Conservation (phyloP, 1,140 invertebrate genomes). For the Batillaria attramentaria region DNA sequence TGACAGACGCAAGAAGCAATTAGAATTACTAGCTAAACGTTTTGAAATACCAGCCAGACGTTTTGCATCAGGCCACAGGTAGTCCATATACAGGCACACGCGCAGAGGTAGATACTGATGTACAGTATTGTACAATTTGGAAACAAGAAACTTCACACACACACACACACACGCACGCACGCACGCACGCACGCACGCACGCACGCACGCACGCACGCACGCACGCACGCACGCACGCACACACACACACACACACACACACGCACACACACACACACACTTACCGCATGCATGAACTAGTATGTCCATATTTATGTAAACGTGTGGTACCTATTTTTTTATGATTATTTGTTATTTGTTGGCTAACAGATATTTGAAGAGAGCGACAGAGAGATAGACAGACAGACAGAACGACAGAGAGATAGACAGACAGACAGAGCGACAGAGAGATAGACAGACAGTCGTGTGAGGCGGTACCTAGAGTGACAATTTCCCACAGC, state of each 20-base stretch:
- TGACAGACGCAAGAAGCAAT: not conserved
- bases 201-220: too few species aligned
- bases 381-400: not conserved
- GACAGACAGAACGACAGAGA: not conserved
- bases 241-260: not conserved
- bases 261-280: too few species aligned
- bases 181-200: too few species aligned
- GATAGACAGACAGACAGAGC: not conserved
- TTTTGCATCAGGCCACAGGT: not conserved
- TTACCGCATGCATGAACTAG: too few species aligned
- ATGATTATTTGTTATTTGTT: too few species aligned
- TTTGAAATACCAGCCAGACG: not conserved
- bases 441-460: not conserved
- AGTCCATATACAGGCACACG: not conserved
- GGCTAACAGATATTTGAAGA: too few species aligned
- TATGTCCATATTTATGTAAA: too few species aligned
- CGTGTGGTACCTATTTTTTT: too few species aligned
- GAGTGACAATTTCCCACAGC: slow-evolving; percentile 68
- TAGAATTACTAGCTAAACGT: not conserved
- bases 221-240: not conserved
- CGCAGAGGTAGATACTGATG: not conserved
- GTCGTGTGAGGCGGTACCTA: slow-evolving; percentile 46
- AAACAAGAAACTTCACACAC: slow-evolving; percentile 23
- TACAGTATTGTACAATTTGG: not conserved
- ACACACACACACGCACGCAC: too few species aligned